These are phyloP conservation scores for Acleris literana DNA, from an alignment of 2,888 invertebrate genomes.

Conservation along the genomic window DNA sequence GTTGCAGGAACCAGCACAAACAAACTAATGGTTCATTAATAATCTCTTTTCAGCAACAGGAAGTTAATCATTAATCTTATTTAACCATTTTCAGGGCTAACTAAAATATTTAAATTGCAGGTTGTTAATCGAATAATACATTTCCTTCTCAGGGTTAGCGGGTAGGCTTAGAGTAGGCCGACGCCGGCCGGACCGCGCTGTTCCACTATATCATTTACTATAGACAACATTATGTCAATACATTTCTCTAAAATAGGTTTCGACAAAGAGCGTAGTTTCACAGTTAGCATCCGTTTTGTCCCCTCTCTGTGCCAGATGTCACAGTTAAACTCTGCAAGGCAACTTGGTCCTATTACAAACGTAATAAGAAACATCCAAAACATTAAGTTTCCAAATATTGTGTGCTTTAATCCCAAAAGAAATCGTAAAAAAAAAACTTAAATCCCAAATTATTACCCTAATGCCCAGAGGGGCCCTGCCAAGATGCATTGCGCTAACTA, in stretches of 20 bases:
- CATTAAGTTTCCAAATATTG: too few species aligned
- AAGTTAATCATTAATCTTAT: constrained; percentile 50
- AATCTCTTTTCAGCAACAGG: constrained; percentile 66
- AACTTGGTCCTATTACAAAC: too few species aligned
- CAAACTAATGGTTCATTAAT: constrained; percentile 48
- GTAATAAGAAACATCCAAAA: too few species aligned
- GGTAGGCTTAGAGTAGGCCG: constrained; percentile 42
- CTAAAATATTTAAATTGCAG: constrained; percentile 69
- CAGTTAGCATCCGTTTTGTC: too few species aligned
- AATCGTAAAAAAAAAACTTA: too few species aligned
- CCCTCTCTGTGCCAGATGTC: too few species aligned
- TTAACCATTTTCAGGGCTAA: constrained; percentile 77
- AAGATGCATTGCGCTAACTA: too few species aligned
- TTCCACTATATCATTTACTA: background rate
- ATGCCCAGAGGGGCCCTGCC: too few species aligned
- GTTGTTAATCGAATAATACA: constrained; percentile 56
- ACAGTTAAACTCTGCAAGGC: too few species aligned
- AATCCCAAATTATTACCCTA: too few species aligned
- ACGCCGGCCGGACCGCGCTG: constrained; percentile 8
- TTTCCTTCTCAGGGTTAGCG: constrained; percentile 69
- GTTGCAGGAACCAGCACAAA: constrained; percentile 37
- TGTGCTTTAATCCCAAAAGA: too few species aligned
- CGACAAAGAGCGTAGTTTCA: too few species aligned
- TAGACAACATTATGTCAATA: background rate
- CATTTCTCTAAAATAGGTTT: background rate